These are phyloP conservation scores for Anoura caudifer DNA, from an alignment of 2,113 vertebrate genomes.

Conservation along the genomic window DNA sequence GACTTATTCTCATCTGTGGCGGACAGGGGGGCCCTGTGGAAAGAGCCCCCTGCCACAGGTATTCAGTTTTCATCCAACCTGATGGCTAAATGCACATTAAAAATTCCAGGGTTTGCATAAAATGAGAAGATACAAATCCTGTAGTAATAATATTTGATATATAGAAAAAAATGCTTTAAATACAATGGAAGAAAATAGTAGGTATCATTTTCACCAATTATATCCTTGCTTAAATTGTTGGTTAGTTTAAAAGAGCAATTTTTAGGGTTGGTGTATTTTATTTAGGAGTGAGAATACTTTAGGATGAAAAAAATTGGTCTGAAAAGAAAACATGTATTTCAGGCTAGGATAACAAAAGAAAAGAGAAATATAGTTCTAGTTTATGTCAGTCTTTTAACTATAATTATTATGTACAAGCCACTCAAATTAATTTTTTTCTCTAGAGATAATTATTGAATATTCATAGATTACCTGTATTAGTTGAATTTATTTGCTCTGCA, in stretches of 20 bases:
- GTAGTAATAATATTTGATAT: not conserved
- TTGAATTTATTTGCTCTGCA: not conserved
- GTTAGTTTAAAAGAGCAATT: not conserved
- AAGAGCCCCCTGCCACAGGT: not conserved
- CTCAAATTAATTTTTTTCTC: slow-evolving; percentile 26
- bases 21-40: too few relatives aligned
- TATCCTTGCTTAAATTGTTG: not conserved
- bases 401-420: not conserved
- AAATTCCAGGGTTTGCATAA: not conserved
- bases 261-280: not conserved
- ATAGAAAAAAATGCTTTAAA: not conserved
- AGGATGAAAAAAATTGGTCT: not conserved
- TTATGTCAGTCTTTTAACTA: not conserved
- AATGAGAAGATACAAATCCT: not conserved
- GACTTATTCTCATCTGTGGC: too few relatives aligned
- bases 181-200: not conserved
- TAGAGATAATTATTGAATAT: slow-evolving; percentile 33
- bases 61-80: not conserved
- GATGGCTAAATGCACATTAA: not conserved
- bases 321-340: not conserved
- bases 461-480: not conserved
- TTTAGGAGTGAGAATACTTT: not conserved
- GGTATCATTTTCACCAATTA: not conserved
- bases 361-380: not conserved
- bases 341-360: not conserved